phyloP scores from a whole-genome alignment of 2,797 vertebrate genomes.

The Distichodus sexfasciatus region DNA sequence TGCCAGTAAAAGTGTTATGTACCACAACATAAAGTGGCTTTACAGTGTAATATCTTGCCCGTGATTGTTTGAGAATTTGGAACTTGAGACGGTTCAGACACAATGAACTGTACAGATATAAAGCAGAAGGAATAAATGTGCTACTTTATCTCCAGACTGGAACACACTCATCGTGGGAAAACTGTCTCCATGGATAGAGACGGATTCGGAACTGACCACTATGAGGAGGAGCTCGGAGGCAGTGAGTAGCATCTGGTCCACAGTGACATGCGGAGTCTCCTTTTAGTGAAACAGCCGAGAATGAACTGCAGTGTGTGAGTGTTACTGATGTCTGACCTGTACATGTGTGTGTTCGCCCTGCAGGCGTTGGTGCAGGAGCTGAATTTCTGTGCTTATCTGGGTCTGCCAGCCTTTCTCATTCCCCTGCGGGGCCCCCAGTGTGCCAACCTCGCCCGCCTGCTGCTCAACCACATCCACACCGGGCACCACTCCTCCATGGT shows the following conservation, averaged over 20 bases:
- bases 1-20: too few species aligned
- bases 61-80: too few species aligned
- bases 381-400: conserved; percentile 90
- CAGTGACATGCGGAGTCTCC: not conserved
- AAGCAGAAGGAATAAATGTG: too few species aligned
- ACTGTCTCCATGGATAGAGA: conserved; percentile 87
- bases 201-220: conserved; percentile 81
- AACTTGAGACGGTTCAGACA: too few species aligned
- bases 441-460: conserved; percentile 84
- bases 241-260: conserved; percentile 66
- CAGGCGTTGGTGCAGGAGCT: conserved; percentile 89
- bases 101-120: too few species aligned
- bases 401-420: conserved; percentile 88
- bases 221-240: conserved; percentile 85
- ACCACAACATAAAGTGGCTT: too few species aligned
- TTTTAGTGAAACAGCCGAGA: too few species aligned
- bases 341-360: not conserved
- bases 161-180: conserved; percentile 93
- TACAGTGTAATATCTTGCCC: too few species aligned
- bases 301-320: not conserved
- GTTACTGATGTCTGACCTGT: conserved; percentile 1
- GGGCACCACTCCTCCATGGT: conserved; percentile 92
- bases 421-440: conserved; percentile 78
- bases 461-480: conserved; percentile 89
- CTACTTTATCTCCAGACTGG: conserved; percentile 77